These are phyloP conservation scores for Cottus gobio DNA, from an alignment of 2,113 vertebrate species.

Conservation along the genomic window DNA sequence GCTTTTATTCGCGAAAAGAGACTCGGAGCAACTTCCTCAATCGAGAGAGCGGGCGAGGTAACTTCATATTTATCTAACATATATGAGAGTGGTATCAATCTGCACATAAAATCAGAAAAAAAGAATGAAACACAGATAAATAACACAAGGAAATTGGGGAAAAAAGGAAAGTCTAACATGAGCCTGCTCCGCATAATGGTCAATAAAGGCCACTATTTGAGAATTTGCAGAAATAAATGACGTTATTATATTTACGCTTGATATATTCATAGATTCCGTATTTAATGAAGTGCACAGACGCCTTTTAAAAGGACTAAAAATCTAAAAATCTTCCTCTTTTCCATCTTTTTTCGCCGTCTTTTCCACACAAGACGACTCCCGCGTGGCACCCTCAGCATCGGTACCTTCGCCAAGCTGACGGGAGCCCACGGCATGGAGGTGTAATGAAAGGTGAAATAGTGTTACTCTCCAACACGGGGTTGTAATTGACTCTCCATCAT, in stretches of 20 bases:
- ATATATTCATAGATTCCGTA: no score
- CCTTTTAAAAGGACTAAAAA: background rate
- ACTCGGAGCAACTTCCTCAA: background rate
- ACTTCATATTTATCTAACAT: background rate
- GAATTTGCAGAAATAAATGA: background rate
- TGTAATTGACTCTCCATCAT: slow-evolving; percentile 80
- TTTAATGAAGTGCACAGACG: background rate
- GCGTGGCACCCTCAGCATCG: slow-evolving; percentile 47
- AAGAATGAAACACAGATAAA: background rate
- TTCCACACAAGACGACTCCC: slow-evolving; percentile 46
- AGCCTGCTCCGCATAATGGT: background rate
- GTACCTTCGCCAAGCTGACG: slow-evolving; percentile 69
- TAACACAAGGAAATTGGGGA: background rate
- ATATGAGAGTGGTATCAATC: background rate
- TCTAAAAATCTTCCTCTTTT: slow-evolving; percentile 20
- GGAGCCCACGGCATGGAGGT: slow-evolving; percentile 63
- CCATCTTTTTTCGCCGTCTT: slow-evolving; percentile 2
- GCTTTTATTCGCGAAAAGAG: background rate
- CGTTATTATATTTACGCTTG: background rate
- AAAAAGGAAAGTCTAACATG: background rate
- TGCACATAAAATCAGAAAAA: background rate
- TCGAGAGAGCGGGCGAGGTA: background rate
- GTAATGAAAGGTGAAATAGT: slow-evolving; percentile 80
- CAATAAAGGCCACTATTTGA: background rate
- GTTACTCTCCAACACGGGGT: slow-evolving; percentile 68